Evolutionary conservation across 2,888 invertebrate genomes (phyloP), one percentile per base, ranked within the genome.

Genomic region (Cosmopolites sordidus): DNA sequence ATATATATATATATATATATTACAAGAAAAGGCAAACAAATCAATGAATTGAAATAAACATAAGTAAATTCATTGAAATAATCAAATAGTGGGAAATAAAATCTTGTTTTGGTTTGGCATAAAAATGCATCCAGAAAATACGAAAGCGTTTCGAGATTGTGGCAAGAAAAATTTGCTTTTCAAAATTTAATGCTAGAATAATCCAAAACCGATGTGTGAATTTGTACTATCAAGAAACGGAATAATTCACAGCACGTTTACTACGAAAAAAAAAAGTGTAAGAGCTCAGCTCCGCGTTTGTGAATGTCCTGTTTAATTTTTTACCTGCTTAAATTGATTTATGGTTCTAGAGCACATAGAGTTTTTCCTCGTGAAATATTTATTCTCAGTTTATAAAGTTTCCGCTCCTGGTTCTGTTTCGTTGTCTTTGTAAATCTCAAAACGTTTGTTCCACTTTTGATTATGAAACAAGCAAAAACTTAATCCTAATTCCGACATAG

Each of bases 131-230:
- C 33, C 46, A 49, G 49, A 50, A 54, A 50, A 47, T 49, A 49
- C 49, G 42, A 49, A 50, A 16, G 22, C 8, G 22, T 8, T 22
- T 22, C 22, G 22, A 22, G 22, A 3, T 22, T 22, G 22, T 22
- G 22, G 22, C 22, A 22, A 22, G 22, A 8, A 22, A 40, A 54
- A 50, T 54, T 54, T 50, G 27, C 50, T 54, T 27, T 22, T 54
- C 45, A 49, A 50, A 54, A 46, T 54, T 54, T 54, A 50, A 54
- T 54, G 54, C 46, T 42, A 30, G 54, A 12, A 48, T 54, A 54
- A 54, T 54, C 48, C 54, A 27, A 54, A 54, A 54, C 48, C 48
- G 41, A 48, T 44, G 48, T 54, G 54, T 41, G 45, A 54, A 48
- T 48, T 48, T 33, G 45, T 48, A 37, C 45, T 48, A 54, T 54